These are phyloP conservation scores for Cosmorhoe ocellata DNA, from an alignment of 2,888 invertebrate genomes.

Conservation along the genomic window DNA sequence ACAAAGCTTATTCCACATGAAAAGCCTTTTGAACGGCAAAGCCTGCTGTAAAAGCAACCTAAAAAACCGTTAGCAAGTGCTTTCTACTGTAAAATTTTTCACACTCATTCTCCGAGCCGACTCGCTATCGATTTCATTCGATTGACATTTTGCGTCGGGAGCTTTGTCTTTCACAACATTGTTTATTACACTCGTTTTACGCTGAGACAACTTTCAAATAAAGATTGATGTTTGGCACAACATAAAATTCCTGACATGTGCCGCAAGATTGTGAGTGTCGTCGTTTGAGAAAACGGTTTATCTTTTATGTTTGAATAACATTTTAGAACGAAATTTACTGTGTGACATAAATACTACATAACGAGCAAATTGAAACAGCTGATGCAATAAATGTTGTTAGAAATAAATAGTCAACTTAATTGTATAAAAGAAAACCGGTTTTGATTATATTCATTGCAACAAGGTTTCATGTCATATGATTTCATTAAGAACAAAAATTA, in stretches of 20 bases:
- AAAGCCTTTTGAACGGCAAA: constrained; percentile 19
- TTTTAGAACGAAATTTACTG: constrained; percentile 19
- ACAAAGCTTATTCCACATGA: constrained; percentile 16
- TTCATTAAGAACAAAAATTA: too few relatives aligned
- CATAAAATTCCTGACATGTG: constrained; percentile 31
- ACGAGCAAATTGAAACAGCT: constrained; percentile 17
- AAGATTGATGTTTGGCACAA: constrained; percentile 37
- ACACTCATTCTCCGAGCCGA: constrained; percentile 25
- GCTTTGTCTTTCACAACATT: constrained; percentile 30
- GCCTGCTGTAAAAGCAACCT: constrained; percentile 23
- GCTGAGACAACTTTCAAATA: constrained; percentile 37
- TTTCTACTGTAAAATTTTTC: constrained; percentile 28
- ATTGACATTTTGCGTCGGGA: constrained; percentile 32
- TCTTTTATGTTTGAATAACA: constrained; percentile 25
- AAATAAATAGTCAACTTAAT: constrained; percentile 15
- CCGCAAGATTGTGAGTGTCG: constrained; percentile 21
- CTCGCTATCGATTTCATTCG: constrained; percentile 33
- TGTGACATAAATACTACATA: constrained; percentile 13
- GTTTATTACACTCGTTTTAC: constrained; percentile 37
- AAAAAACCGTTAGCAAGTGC: constrained; percentile 26
- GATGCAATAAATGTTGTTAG: constrained; percentile 16
- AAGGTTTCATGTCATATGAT: too few relatives aligned
- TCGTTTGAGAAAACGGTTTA: constrained; percentile 20
- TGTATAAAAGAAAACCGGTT: too few relatives aligned
- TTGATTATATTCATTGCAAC: too few relatives aligned